Conservation (phyloP, 1,140 invertebrate genomes). For the Trichogramma pretiosum region DNA sequence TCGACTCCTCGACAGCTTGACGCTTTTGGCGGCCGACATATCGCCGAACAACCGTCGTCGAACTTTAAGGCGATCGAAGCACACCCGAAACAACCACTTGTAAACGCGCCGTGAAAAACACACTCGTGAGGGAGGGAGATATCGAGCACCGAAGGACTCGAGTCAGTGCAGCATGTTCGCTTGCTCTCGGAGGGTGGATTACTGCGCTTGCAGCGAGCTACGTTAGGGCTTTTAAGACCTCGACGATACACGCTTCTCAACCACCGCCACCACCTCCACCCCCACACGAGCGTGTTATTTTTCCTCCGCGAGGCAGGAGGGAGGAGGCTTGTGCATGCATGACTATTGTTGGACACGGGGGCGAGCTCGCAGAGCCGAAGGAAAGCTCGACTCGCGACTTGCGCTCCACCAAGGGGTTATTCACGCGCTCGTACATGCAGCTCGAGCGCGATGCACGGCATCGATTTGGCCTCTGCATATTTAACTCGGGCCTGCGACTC, state of each 20-base stretch:
- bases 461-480: no score
- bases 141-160: not conserved
- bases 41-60: not conserved
- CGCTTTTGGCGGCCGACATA: no score
- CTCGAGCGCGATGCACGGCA: no score
- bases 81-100: no score
- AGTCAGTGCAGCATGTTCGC: not conserved
- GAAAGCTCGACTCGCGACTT: no score
- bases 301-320: not conserved
- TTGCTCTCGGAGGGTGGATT: not conserved
- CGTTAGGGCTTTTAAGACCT: slow-evolving; percentile 13
- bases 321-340: not conserved
- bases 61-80: not conserved
- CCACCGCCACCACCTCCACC: not conserved
- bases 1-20: not conserved
- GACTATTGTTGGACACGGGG: not conserved
- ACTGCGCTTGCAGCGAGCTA: slow-evolving; percentile 3
- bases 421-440: no score
- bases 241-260: not conserved
- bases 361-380: not conserved
- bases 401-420: no score
- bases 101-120: no score
- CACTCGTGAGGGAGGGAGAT: not conserved
- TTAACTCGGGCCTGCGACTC: no score
- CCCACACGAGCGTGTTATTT: not conserved